Evolutionary conservation across 2,113 vertebrate species (phyloP).

Genomic region (Choloepus hoffmanni): DNA sequence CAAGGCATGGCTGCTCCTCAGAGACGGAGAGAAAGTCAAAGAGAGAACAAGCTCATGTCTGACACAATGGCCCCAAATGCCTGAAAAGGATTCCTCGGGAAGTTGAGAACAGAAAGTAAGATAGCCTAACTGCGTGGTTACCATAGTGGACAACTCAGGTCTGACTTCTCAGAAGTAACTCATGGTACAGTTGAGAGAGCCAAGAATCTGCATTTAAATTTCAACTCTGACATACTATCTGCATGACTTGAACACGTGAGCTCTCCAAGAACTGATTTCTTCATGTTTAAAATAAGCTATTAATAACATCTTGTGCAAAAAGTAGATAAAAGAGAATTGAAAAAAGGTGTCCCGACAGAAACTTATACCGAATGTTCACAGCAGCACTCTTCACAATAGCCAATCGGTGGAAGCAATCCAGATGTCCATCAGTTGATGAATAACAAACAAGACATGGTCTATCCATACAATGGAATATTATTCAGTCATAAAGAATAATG

Average conservation of each 20-base stretch:
- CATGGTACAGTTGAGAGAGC: neutral
- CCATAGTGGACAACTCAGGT: neutral
- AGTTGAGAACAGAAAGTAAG: neutral
- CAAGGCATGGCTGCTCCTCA: neutral
- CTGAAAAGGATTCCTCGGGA: neutral
- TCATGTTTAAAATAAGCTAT: constrained; percentile 9
- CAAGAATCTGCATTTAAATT: neutral
- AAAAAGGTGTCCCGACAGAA: neutral
- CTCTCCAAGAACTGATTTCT: neutral
- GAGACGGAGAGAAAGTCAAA: neutral
- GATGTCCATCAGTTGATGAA: neutral
- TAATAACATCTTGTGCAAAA: neutral
- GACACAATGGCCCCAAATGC: neutral
- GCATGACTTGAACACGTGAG: neutral
- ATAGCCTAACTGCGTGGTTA: neutral
- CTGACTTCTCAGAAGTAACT: neutral
- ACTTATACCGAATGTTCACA: neutral
- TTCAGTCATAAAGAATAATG: neutral
- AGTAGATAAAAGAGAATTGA: neutral
- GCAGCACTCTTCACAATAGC: neutral
- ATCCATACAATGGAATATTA: neutral
- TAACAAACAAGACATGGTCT: neutral
- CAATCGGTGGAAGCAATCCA: neutral
- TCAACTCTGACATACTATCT: constrained; percentile 2
- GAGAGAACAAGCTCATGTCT: neutral